Evolutionary conservation across 2,888 invertebrate species (phyloP), one percentile per base, ranked within the genome.

Genomic region (Abrostola tripartita): DNA sequence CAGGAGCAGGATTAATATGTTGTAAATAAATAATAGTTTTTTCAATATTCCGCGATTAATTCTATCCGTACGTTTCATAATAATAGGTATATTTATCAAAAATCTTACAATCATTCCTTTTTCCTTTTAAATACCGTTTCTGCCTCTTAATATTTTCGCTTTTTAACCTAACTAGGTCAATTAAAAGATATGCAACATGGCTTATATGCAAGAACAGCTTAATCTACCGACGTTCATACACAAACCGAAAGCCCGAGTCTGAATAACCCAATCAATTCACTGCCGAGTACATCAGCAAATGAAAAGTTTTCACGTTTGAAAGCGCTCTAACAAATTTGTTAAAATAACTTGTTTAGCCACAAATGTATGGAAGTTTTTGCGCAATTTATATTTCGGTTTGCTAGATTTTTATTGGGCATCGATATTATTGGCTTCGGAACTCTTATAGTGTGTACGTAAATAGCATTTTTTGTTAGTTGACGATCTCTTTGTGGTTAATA

Each of bases 251-350:
- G 41, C n/a, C 41, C 24, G 52, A 50, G 24, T 10, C 36, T 12
- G 8, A 50, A 49, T 62, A 68, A 72, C 54, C 66, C 57, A 69
- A 73, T 68, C 68, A 68, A 72, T 62, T 58, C 42, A 6, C 9
- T 41, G 51, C 42, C 49, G 11, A 38, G 52, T 55, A 49, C 50
- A 70, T 55, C 71, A 68, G 53, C 12, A 57, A 59, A 51, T 64
- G 49, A 68, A 75, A 73, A 66, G 55, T 67, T 73, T 11, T 7
- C 37, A 36, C n/a, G 61, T 61, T 61, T 73, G 60, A 65, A 69
- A 73, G 66, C 52, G 64, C 59, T 72, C 55, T 50, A 65, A 61
- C 60, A 75, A 70, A 70, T 65, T 44, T 75, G 52, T 55, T 60
- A n/a, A 38, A 41, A 62, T 67, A 75, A 75, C 64, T 65, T 61